These are phyloP conservation scores for Chelon labrosus DNA, from an alignment of 2,797 vertebrate genomes.

Conservation along the genomic window DNA sequence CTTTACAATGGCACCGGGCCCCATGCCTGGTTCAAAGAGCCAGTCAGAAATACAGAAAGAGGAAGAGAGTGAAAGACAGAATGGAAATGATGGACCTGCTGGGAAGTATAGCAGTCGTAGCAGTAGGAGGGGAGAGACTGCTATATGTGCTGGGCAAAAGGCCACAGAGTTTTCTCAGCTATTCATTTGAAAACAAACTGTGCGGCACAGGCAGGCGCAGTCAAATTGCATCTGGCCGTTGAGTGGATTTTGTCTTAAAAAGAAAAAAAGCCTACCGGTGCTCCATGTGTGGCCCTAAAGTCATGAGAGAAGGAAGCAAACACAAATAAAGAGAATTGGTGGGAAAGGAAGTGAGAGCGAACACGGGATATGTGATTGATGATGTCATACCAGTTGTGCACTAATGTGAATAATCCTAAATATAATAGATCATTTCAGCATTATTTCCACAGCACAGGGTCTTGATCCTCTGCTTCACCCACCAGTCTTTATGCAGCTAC, in stretches of 20 bases:
- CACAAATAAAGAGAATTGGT: slow-evolving; percentile 41
- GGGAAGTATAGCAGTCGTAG: slow-evolving; percentile 65
- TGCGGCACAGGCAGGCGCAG: slow-evolving; percentile 49
- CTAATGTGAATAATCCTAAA: slow-evolving; percentile 2
- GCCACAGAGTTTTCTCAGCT: slow-evolving; percentile 72
- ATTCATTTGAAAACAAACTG: slow-evolving; percentile 78
- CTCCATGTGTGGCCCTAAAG: slow-evolving; percentile 80
- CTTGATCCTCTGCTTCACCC: neutral
- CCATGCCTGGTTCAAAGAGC: slow-evolving; percentile 80
- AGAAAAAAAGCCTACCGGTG: slow-evolving; percentile 39
- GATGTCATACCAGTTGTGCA: slow-evolving; percentile 31
- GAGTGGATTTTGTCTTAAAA: slow-evolving; percentile 70
- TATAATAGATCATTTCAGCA: slow-evolving; percentile 5
- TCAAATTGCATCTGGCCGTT: slow-evolving; percentile 69
- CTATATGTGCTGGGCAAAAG: slow-evolving; percentile 68
- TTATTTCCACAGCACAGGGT: slow-evolving; percentile 6
- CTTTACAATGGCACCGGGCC: slow-evolving; percentile 77
- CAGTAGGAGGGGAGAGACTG: slow-evolving; percentile 30
- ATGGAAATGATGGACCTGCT: slow-evolving; percentile 73
- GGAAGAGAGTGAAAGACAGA: slow-evolving; percentile 68
- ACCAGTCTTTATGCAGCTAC: neutral
- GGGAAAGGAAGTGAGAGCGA: slow-evolving; percentile 59
- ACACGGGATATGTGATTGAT: slow-evolving; percentile 15
- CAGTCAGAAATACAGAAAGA: slow-evolving; percentile 70
- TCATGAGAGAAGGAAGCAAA: slow-evolving; percentile 53